Conservation (phyloP, 2,888 invertebrate species). For the Punctoribates punctum region DNA sequence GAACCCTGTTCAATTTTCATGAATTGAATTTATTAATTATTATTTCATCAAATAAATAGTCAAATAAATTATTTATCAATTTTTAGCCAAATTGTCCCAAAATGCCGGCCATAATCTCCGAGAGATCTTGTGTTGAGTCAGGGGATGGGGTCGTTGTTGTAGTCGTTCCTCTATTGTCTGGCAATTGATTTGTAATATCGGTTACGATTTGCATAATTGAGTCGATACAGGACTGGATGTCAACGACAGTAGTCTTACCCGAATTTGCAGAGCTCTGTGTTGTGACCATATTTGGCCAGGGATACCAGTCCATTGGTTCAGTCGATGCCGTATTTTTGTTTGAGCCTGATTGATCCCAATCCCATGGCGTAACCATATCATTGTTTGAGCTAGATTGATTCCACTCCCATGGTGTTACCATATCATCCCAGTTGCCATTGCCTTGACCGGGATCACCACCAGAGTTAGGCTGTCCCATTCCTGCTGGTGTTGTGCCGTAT, state of each 20-base stretch:
- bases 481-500: slow-evolving; percentile 6
- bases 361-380: too few species aligned
- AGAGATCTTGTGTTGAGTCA: slow-evolving; percentile 3
- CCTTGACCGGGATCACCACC: neutral
- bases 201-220: slow-evolving; percentile 18
- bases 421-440: neutral
- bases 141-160: neutral
- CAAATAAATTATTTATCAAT: neutral
- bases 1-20: too few species aligned
- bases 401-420: neutral
- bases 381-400: too few species aligned
- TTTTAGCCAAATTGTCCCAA: slow-evolving; percentile 27
- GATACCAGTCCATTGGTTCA: neutral
- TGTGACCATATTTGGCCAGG: neutral
- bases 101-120: neutral
- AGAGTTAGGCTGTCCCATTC: neutral
- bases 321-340: too few species aligned
- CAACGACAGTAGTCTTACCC: neutral
- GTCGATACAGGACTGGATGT: slow-evolving; percentile 20
- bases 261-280: neutral
- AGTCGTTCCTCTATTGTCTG: neutral
- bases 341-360: too few species aligned
- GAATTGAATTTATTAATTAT: too few species aligned
- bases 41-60: too few species aligned
- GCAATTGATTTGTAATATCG: slow-evolving; percentile 2